These are phyloP conservation scores for Bufotes viridis DNA, from an alignment of 2,797 vertebrate genomes.

Conservation along the genomic window DNA sequence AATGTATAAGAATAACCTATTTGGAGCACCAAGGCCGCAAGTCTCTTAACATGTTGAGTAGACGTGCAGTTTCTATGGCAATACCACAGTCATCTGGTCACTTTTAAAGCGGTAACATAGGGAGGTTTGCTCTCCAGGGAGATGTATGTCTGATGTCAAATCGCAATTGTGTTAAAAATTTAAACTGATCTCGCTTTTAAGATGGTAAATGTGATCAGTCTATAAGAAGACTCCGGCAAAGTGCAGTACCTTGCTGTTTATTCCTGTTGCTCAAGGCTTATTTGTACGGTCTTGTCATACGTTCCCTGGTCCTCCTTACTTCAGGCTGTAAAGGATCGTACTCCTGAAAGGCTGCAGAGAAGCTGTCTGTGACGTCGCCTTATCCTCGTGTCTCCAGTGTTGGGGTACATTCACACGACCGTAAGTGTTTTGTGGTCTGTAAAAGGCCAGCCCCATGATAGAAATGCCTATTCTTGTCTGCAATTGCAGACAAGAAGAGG, in stretches of 20 bases:
- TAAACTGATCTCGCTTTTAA: conserved; percentile 4
- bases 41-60: neutral
- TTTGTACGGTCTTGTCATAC: neutral
- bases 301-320: neutral
- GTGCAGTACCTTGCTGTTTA: neutral
- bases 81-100: neutral
- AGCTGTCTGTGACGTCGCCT: neutral
- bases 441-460: too few relatives aligned
- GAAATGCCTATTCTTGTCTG: too few relatives aligned
- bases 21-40: conserved; percentile 1
- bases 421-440: too few relatives aligned
- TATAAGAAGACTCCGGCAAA: neutral
- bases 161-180: neutral
- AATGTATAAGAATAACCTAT: conserved; percentile 14
- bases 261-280: neutral
- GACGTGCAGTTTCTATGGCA: conserved; percentile 44
- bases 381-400: neutral
- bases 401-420: too few relatives aligned
- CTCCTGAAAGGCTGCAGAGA: neutral
- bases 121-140: conserved; percentile 22
- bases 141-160: conserved; percentile 23
- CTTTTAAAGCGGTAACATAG: conserved; percentile 12
- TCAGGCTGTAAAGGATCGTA: neutral
- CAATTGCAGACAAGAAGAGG: too few relatives aligned
- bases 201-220: neutral